These are phyloP conservation scores for Halisarca cf. caerulea DNA, from an alignment of 37 sponge, comb jelly and placozoan genomes.

Conservation along the genomic window DNA sequence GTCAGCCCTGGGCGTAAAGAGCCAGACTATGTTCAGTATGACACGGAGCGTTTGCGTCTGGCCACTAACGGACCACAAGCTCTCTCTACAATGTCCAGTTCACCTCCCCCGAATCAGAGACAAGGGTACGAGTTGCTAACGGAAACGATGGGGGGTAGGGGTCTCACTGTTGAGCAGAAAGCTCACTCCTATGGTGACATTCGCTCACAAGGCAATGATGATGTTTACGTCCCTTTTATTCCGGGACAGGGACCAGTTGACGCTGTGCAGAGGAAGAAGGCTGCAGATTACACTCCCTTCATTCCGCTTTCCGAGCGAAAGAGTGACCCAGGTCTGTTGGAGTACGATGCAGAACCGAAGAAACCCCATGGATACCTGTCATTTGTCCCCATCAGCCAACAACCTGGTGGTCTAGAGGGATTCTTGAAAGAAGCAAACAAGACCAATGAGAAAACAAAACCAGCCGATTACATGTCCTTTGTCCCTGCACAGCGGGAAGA, in stretches of 20 bases:
- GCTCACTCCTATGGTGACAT: not conserved
- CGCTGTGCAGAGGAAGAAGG: conserved; percentile 6
- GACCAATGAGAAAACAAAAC: not conserved
- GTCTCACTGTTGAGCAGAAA: not conserved
- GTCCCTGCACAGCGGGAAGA: not conserved
- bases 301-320: conserved; percentile 9
- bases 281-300: conserved; percentile 23
- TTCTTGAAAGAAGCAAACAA: not conserved
- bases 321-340: conserved; percentile 12
- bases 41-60: not conserved
- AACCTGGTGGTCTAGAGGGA: not conserved
- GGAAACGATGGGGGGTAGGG: not conserved
- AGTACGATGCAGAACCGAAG: not conserved
- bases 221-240: conserved; percentile 12
- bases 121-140: conserved; percentile 1
- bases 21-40: not conserved
- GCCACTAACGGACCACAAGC: not conserved
- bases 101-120: not conserved
- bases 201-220: not conserved
- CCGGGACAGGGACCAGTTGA: not conserved
- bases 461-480: not conserved
- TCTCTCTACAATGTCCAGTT: not conserved
- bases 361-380: not conserved
- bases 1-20: not conserved
- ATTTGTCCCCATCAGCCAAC: not conserved